Evolutionary conservation across 2,113 vertebrate species (phyloP).

Genomic region (Gallinago paraguaiae): DNA sequence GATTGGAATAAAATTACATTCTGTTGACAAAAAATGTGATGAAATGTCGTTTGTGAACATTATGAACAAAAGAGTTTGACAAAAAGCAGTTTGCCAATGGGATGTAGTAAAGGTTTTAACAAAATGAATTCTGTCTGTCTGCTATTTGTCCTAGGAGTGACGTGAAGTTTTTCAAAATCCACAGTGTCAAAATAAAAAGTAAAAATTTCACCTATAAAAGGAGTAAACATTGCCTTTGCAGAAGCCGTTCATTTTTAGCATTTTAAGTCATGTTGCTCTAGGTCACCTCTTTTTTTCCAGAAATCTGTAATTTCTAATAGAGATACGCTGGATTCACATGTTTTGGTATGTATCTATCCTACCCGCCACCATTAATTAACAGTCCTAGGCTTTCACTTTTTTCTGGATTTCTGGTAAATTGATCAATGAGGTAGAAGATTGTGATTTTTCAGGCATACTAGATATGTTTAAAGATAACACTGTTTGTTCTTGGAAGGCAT

Average conservation of each 20-base stretch:
- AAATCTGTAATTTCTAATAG: background rate
- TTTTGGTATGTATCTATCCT: background rate
- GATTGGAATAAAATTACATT: slow-evolving; percentile 67
- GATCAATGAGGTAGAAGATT: background rate
- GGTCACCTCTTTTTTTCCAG: background rate
- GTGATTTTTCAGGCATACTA: background rate
- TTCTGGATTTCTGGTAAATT: background rate
- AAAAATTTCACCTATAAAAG: slow-evolving; percentile 27
- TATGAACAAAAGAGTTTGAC: slow-evolving; percentile 47
- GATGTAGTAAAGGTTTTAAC: slow-evolving; percentile 26
- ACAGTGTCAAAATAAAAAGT: slow-evolving; percentile 13
- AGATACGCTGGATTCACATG: background rate
- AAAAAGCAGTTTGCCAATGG: slow-evolving; percentile 27
- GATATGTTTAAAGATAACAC: background rate
- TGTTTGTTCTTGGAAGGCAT: background rate
- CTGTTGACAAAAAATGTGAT: slow-evolving; percentile 60
- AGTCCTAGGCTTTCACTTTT: background rate
- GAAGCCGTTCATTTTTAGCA: background rate
- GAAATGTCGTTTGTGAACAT: slow-evolving; percentile 14
- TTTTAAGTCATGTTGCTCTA: background rate
- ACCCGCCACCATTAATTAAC: background rate
- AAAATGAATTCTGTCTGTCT: slow-evolving; percentile 54
- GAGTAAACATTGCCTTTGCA: background rate
- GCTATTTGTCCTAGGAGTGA: slow-evolving; percentile 2
- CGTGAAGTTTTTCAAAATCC: slow-evolving; percentile 16